Conservation (phyloP, 2,113 vertebrate species). For the Scophthalmus maximus region DNA sequence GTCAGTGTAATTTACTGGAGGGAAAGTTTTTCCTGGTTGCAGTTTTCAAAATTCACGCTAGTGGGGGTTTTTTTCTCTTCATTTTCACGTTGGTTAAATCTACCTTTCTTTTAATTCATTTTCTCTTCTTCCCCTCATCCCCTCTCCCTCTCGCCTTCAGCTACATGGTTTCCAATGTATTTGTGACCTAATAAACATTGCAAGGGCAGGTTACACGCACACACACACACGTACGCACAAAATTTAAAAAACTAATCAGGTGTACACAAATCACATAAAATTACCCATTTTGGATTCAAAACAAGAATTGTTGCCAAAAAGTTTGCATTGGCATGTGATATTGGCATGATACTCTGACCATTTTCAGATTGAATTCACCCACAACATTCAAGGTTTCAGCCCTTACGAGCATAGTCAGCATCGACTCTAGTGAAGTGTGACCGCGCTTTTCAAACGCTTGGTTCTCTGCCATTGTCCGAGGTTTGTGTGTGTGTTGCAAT, state of each 20-base stretch:
- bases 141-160: not conserved
- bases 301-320: not conserved
- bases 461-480: not conserved
- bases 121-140: too few species aligned
- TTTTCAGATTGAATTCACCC: not conserved
- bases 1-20: too few species aligned
- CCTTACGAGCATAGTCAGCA: not conserved
- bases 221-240: not conserved
- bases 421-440: not conserved
- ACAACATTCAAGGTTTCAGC: not conserved
- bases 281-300: not conserved
- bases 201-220: not conserved
- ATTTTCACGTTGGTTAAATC: too few species aligned
- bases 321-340: not conserved
- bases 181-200: not conserved
- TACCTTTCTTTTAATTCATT: too few species aligned
- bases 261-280: not conserved
- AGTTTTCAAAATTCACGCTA: too few species aligned
- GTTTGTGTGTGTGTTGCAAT: not conserved
- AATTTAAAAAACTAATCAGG: not conserved
- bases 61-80: too few species aligned
- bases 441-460: not conserved
- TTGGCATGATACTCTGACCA: not conserved
- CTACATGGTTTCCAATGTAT: not conserved
- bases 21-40: too few species aligned